Evolutionary conservation across 35 echinoderm and acorn worm genomes (phyloP).

Genomic region (Heliocidaris tuberculata): DNA sequence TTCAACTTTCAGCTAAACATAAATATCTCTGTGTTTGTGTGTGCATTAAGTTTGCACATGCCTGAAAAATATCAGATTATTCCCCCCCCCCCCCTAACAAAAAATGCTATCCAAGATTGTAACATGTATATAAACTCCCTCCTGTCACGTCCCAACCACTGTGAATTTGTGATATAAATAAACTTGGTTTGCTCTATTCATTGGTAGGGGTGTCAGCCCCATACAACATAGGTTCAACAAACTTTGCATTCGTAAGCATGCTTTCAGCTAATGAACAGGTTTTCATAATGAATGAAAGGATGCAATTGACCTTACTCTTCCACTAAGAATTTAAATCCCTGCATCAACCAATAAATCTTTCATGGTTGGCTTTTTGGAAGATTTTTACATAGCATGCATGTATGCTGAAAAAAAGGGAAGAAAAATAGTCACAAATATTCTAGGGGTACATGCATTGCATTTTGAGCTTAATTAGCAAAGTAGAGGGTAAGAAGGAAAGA

Average conservation of each 20-base stretch:
- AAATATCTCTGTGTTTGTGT: background rate
- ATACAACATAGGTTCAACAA: background rate
- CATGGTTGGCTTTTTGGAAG: too few species aligned
- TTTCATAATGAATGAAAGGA: background rate
- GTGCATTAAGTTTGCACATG: background rate
- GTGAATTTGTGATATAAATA: background rate
- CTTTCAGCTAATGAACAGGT: background rate
- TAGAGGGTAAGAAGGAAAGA: too few species aligned
- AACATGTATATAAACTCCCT: background rate
- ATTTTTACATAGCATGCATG: too few species aligned
- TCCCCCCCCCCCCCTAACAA: too few species aligned
- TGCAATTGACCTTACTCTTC: background rate
- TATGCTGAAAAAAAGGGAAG: too few species aligned
- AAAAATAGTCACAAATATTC: too few species aligned
- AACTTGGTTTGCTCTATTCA: background rate
- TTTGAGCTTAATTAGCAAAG: too few species aligned
- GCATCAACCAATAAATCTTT: background rate
- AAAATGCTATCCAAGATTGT: background rate
- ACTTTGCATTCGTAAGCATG: background rate
- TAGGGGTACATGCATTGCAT: too few species aligned
- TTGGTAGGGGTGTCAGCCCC: background rate
- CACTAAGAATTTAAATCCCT: background rate
- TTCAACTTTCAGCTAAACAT: too few species aligned
- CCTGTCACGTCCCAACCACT: background rate
- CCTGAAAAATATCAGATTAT: background rate